Base-by-base conservation (phyloP, 2,888 invertebrate species). In the Willowsia nigromaculata region DNA sequence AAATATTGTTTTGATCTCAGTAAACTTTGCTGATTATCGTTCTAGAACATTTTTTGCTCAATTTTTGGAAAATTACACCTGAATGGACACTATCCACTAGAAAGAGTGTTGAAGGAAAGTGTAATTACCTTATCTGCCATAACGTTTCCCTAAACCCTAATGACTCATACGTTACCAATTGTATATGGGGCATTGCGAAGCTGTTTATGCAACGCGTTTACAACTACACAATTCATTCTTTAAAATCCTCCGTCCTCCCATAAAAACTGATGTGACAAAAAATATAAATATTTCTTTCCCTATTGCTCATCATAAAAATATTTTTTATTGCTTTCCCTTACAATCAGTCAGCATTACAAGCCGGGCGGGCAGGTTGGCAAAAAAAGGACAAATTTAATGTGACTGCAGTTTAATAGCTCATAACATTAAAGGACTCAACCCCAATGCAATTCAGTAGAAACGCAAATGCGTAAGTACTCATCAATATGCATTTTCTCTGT, bases 321-420 rank as follows among this genome's bases (percentile, higher is more conserved):
- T 13, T 59, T 56, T 59, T 59, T 59, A 59, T 59, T 25, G 27
- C 59, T 27, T 11, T 27, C 9, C 25, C 27, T 59, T 59, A 7
- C 5, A 22, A 22, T 15, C 22, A 6, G 6, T 56, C 27, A n/a
- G n/a, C n/a, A 9, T 59, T 59, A 13, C 27, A 27, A 13, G 50
- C 13, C 15, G 53, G 22, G 22, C n/a, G 22, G 18, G 18, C 22
- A 53, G 18, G 6, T 53, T 27, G 6, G 18, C 25, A 13, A 59
- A 11, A 56, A 59, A 59, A 59, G 59, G 59, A 59, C 59, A 59
- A 59, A 59, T 59, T 59, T 59, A 59, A 59, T 59, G 59, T n/a
- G 25, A 59, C n/a, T 59, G 13, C 13, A 59, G 11, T 43, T 43
- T 43, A 43, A 43, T 43, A 43, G 43, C 43, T 37, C n/a, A n/a